A percentile compares a stretch with the other conserved stretches of the same genome.
These are phyloP conservation scores for Willowsia nigromaculata DNA, from an alignment of 2,888 invertebrate genomes.

Conservation along the genomic window DNA sequence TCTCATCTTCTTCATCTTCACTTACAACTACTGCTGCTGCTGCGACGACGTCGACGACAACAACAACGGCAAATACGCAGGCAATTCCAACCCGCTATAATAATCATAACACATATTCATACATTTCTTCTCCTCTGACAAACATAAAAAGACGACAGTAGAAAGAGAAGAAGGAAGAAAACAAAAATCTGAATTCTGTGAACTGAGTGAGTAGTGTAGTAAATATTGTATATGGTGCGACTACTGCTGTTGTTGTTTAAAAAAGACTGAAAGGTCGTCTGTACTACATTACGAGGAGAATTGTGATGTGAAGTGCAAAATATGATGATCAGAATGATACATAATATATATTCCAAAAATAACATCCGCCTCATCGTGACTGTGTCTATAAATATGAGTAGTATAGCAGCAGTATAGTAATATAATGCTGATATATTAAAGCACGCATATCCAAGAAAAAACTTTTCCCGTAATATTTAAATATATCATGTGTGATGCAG, in stretches of 20 bases:
- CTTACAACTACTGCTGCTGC: no score
- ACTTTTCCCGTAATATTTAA: neutral
- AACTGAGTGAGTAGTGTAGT: slow-evolving; percentile 57
- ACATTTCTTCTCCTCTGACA: slow-evolving; percentile 21
- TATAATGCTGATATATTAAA: no score
- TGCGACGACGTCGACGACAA: neutral
- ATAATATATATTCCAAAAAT: slow-evolving; percentile 31
- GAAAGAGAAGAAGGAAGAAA: slow-evolving; percentile 17
- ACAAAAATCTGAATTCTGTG: slow-evolving; percentile 11
- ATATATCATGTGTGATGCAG: slow-evolving; percentile 47
- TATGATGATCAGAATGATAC: slow-evolving; percentile 40
- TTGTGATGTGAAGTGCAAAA: slow-evolving; percentile 44
- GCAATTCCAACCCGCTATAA: slow-evolving; percentile 63
- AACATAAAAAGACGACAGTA: slow-evolving; percentile 45
- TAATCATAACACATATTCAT: slow-evolving; percentile 70
- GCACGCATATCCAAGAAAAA: neutral
- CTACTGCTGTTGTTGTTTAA: slow-evolving; percentile 4
- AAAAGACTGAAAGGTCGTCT: slow-evolving; percentile 38
- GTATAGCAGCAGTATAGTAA: neutral
- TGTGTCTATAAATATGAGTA: neutral
- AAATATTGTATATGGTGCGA: slow-evolving; percentile 1
- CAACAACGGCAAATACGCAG: neutral
- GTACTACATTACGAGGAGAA: slow-evolving; percentile 41
- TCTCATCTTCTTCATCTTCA: slow-evolving; percentile 19
- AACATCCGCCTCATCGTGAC: slow-evolving; percentile 19